Evolutionary conservation across 2,797 vertebrate species (phyloP).

Genomic region (Taeniopygia guttata): DNA sequence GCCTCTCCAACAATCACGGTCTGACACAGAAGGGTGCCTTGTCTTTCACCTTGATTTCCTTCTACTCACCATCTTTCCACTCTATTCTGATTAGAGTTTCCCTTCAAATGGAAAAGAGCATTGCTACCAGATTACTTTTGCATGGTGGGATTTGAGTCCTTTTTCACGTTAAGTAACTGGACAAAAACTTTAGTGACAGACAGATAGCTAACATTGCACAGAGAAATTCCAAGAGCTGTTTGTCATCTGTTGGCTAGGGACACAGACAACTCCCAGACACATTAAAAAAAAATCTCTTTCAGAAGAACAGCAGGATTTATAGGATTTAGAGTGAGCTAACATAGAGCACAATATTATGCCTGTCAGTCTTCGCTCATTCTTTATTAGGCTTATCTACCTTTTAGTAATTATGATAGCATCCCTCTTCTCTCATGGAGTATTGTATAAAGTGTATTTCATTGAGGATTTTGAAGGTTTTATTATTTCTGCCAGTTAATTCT

Average conservation of each 20-base stretch:
- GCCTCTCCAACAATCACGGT: background rate
- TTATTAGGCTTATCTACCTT: background rate
- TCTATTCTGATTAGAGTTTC: background rate
- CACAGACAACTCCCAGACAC: background rate
- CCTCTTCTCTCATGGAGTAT: background rate
- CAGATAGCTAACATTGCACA: background rate
- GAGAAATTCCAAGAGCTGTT: conserved; percentile 19
- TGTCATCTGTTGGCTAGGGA: background rate
- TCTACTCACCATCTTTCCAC: background rate
- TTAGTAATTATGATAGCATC: background rate
- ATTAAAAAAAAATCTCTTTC: background rate
- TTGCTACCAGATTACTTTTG: background rate
- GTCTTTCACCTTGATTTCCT: background rate
- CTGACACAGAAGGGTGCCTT: background rate
- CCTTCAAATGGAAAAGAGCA: background rate
- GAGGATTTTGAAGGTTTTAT: background rate
- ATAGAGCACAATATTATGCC: background rate
- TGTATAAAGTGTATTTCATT: background rate
- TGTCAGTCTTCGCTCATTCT: background rate
- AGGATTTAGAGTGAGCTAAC: background rate
- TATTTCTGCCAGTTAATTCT: background rate
- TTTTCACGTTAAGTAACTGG: background rate
- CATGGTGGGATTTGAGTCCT: background rate
- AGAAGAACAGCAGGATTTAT: background rate
- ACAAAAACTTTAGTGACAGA: background rate